Evolutionary conservation across 2,797 vertebrate genomes (phyloP).

Genomic region (Rhodeus uyekii): DNA sequence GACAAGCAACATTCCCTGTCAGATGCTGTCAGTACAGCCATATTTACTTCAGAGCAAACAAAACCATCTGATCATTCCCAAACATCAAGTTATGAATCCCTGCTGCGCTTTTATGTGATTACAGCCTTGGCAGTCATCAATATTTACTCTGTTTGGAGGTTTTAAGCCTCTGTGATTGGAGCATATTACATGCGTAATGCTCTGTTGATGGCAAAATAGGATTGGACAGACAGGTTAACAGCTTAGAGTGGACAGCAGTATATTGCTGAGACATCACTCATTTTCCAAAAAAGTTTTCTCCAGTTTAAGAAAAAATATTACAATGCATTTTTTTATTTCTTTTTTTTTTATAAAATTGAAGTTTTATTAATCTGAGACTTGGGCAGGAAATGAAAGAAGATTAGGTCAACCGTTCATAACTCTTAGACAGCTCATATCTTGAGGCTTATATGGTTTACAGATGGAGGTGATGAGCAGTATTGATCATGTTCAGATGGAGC

Average conservation of each 20-base stretch:
- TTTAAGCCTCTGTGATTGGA: not conserved
- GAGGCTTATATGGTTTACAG: not conserved
- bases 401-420: not conserved
- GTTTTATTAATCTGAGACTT: conserved; percentile 12
- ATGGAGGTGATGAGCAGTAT: conserved; percentile 2
- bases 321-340: not conserved
- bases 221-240: not conserved
- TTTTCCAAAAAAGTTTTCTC: not conserved
- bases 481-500: not conserved
- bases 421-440: not conserved
- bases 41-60: not conserved
- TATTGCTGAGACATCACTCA: not conserved
- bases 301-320: not conserved
- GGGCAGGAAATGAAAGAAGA: conserved; percentile 19
- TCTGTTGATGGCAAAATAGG: not conserved
- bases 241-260: not conserved
- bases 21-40: not conserved
- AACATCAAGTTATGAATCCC: not conserved
- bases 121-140: not conserved
- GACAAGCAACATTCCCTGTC: not conserved
- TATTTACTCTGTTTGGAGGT: not conserved
- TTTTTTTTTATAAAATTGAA: too few species aligned
- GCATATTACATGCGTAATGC: not conserved
- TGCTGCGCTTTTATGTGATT: not conserved
- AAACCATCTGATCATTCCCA: not conserved